phyloP scores from a whole-genome alignment of 2,113 vertebrate species.

The Silurus glanis region DNA sequence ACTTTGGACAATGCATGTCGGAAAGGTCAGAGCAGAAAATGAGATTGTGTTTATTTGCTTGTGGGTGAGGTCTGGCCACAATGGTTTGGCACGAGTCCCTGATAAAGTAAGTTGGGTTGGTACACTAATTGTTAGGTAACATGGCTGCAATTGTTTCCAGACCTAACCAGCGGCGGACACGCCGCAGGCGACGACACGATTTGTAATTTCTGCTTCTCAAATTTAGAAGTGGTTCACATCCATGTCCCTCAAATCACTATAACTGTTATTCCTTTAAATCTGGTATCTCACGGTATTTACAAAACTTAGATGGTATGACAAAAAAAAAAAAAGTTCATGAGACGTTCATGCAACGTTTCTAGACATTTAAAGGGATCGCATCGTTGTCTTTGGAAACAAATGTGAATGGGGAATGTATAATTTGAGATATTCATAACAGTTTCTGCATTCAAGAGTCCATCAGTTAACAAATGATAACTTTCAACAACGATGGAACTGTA shows the following conservation, averaged over 20 bases:
- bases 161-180: conserved; percentile 19
- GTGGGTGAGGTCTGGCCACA: conserved; percentile 51
- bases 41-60: conserved; percentile 60
- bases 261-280: conserved; percentile 56
- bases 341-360: conserved; percentile 8
- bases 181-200: conserved; percentile 47
- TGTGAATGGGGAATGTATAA: not conserved
- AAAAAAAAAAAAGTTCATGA: conserved; percentile 38
- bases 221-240: conserved; percentile 49
- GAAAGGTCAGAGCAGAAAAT: conserved; percentile 47
- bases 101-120: conserved; percentile 58
- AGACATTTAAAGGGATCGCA: not conserved
- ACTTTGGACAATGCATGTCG: conserved; percentile 15
- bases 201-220: conserved; percentile 49
- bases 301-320: conserved; percentile 48
- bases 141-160: conserved; percentile 58
- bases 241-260: conserved; percentile 55
- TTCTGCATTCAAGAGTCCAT: too few relatives aligned
- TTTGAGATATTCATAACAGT: not conserved
- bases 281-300: conserved; percentile 50
- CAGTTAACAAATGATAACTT: too few relatives aligned
- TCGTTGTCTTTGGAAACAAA: not conserved
- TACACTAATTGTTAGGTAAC: conserved; percentile 65
- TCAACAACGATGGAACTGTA: too few relatives aligned
- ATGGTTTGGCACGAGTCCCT: conserved; percentile 58